Evolutionary conservation across 2,797 vertebrate species (phyloP), one percentile per base, ranked within the genome.

Genomic region (Siniperca scherzeri): DNA sequence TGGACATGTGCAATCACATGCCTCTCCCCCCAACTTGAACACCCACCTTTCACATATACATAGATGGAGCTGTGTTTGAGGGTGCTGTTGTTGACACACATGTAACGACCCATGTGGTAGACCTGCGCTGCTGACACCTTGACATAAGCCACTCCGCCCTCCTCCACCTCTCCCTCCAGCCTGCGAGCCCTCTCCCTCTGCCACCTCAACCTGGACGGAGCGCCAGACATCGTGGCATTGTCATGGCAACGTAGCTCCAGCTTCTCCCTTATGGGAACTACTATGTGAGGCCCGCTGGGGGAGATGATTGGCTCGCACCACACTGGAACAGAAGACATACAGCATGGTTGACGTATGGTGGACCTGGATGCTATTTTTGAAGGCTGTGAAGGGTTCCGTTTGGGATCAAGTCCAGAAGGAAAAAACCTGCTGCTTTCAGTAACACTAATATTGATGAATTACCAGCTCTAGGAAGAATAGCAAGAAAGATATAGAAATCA

Each of bases 41-140:
- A 65, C 93, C 40, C 71, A 99, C 98, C 98, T 97, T 97, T 97
- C 68, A 99, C 97, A 59, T 97, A 99, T 50, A 99, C 94, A 22
- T 98, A 99, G 73, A 98, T 93, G 79, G 97, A 98, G 42, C 83
- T 95, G 80, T 93, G 95, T 25, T 95, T 94, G 74, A 81, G 67
- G 1, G 93, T 96, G 27, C 52, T 90, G 77, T 89, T 88, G 90
- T 97, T 98, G 87, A 92, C 85, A 52, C 98, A 99, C 1, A 93
- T 91, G 2, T 99, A 99, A 44, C 91, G 96, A 59, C 98, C 98
- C 73, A 95, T 96, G 81, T 98, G 94, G 82, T 84, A 84, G 57
- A 92, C 77, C 25, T 96, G 94, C 3, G 91, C 94, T 0, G 92
- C 91, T 13, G 75, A 62, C 57, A 94, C 93, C 67, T 44, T 87